Evolutionary conservation across 2,888 invertebrate genomes (phyloP).

Genomic region (Girardia tigrina): DNA sequence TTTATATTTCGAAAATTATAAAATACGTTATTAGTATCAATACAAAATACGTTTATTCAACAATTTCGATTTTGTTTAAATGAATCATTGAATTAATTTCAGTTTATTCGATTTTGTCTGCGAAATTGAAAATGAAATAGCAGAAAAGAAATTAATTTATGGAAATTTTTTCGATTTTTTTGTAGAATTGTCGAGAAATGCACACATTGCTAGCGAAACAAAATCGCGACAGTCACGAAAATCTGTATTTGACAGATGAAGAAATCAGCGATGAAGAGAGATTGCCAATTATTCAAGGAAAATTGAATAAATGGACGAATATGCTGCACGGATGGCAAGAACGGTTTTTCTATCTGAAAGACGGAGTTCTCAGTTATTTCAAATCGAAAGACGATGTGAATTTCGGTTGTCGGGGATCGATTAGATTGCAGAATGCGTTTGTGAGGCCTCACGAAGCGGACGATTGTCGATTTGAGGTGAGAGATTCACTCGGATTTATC

Average conservation of each 20-base stretch:
- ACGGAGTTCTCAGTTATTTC: neutral
- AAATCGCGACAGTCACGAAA: neutral
- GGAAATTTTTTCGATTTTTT: too few species aligned
- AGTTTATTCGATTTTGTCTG: too few species aligned
- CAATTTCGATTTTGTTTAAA: too few species aligned
- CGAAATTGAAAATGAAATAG: too few species aligned
- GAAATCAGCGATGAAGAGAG: neutral
- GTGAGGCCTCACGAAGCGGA: neutral
- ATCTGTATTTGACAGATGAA: neutral
- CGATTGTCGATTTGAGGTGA: neutral
- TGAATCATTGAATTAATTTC: too few species aligned
- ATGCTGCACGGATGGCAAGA: neutral
- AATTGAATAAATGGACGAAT: neutral
- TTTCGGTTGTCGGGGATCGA: neutral
- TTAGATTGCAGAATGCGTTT: neutral
- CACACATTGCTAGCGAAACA: too few species aligned
- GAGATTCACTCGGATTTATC: too few species aligned
- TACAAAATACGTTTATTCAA: too few species aligned
- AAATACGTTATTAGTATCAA: too few species aligned
- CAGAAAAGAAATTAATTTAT: too few species aligned
- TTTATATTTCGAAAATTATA: too few species aligned
- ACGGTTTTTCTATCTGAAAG: neutral
- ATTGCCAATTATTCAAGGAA: neutral
- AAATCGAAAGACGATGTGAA: neutral
- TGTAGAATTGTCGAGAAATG: too few species aligned